Evolutionary conservation across 2,888 invertebrate genomes (phyloP), one percentile per base, ranked within the genome.

Genomic region (Periphyllus acericola): DNA sequence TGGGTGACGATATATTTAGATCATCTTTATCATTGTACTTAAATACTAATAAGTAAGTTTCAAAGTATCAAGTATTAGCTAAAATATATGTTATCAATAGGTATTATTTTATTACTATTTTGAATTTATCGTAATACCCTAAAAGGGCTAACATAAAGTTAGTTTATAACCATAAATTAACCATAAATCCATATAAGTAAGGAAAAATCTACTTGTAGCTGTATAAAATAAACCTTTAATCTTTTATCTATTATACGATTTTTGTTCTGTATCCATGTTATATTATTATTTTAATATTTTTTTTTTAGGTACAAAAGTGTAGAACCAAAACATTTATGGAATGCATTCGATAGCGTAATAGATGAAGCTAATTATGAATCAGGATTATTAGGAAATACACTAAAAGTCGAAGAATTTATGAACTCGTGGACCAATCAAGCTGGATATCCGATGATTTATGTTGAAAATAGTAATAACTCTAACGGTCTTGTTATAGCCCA

Each of bases 351-450:
- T 21, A 93, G 93, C 0, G 93, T 94, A 6, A 89, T 92, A 34
- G 90, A 90, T 11, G 68, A n/a, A 0, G 89, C 90, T 2, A 66
- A 85, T 6, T 76, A 76, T 29, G 66, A 66, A 71, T 68, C 52
- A 84, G 81, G 84, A 40, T 29, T 86, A 76, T 34, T 74, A 32
- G 88, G 89, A 17, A 19, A 52, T 46, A 55, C 29, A 19, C n/a
- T 89, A 55, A 78, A 71, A n/a, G 34, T 89, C 40, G 74, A 94
- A 0, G 94, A 96, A 0, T 93, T 96, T 89, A 95, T 96, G 94
- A 94, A 94, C 90, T 93, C 94, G 0, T 96, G 96, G 95, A 95
- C 95, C 0, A 92, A 93, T 29, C 95, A 96, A 91, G 93, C 94
- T 0, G 95, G 95, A 0, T 95, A 94, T 91, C 96, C 95, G 0